Base-by-base conservation (phyloP, 2,888 invertebrate genomes). In the Willowsia nigromaculata region DNA sequence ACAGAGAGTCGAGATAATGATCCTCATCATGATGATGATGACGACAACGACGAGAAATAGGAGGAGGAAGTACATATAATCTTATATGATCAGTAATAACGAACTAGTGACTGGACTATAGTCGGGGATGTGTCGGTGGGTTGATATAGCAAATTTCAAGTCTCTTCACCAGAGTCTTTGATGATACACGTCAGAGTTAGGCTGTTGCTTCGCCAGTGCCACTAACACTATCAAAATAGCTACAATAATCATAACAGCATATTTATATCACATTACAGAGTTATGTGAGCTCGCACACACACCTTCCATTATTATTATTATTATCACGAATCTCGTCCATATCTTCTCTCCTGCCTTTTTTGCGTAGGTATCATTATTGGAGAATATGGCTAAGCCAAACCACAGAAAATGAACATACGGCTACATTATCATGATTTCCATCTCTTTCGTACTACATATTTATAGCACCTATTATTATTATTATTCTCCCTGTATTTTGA, bases 291-390 rank as follows among this genome's bases (percentile, higher is more conserved):
- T 1, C 62, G 33, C 33, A 65, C 62, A 37, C 25, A 74, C 74
- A 74, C 74, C 74, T 74, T 47, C 27, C 50, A 43, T 50, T 74
- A 74, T 74, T 47, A 50, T 50, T 27, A 74, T 47, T 43, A 43
- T 40, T 25, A 71, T 71, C 40, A 71, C 62, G 62, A 62, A 62
- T 4, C 62, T 62, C 30, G 71, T 71, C 71, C 71, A 71, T 71
- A 40, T 43, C n/a, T 71, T 68, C n/a, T 65, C 30, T 71, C 40
- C 18, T 71, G 30, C 30, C 62, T 71, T 33, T 25, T 33, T n/a
- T 37, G 9, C 65, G n/a, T n/a, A n/a, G n/a, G n/a, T n/a, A n/a
- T n/a, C n/a, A n/a, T n/a, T n/a, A n/a, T n/a, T n/a, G n/a, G n/a
- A n/a, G n/a, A n/a, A n/a, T n/a, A n/a, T n/a, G n/a, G n/a, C n/a